Base-by-base conservation (phyloP, 2,797 vertebrate species). In the Leontocebus nigricollis region DNA sequence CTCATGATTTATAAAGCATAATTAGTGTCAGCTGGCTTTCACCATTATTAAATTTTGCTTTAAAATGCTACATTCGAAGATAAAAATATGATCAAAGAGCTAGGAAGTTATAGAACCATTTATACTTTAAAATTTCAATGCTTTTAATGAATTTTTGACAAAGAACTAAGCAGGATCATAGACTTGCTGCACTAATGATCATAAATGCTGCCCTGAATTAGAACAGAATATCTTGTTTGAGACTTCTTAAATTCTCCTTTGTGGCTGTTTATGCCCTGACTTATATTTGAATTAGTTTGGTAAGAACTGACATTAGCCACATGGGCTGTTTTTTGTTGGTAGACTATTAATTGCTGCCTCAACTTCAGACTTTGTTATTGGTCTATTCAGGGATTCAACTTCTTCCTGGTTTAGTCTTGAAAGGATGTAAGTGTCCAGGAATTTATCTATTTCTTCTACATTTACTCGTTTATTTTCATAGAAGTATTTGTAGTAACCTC, bases 61-160 rank as follows among this genome's bases (percentile, higher is more conserved):
- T 77, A 88, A 93, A 90, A 46, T 46, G 50, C 46, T 77, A 33
- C 30, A 55, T 46, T 17, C 73, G 44, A 33, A 61, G 57, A 73
- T 3, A 6, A 9, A 73, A 79, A 48, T 33, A 22, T 39, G 77
- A 88, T 52, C 79, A 89, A 46, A 61, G n/a, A 41, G 57, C 41
- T 64, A 52, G 76, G 24, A 90, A 94, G 24, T 52, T 89, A 77
- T 50, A 61, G 12, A 67, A 14, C 27, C 77, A 67, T 39, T 61
- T 41, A 24, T 6, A 39, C 70, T 90, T 93, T 90, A 72, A 76
- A 67, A 55, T 75, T 64, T 59, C 50, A 76, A 33, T 52, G 36
- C 13, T 93, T 76, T 41, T 30, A 79, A 93, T 94, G 83, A 76
- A 72, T 73, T 27, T 93, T 84, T 95, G 39, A 92, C 33, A 90